These are phyloP conservation scores for Archips crataeganus DNA, from an alignment of 2,888 invertebrate species.

Conservation along the genomic window DNA sequence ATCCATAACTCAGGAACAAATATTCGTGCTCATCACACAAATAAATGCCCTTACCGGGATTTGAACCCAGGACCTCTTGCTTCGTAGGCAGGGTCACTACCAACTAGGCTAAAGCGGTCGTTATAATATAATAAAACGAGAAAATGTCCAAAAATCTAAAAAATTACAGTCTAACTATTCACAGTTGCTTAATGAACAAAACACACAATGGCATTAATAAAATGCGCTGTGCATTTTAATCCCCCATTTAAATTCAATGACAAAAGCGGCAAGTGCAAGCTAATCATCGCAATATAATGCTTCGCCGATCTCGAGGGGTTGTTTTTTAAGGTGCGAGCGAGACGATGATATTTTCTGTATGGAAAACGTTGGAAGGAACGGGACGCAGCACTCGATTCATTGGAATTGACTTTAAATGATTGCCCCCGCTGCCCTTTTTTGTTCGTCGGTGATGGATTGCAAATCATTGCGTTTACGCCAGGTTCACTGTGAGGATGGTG, in stretches of 20 bases:
- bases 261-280: constrained; percentile 78
- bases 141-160: constrained; percentile 49
- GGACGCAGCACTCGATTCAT: constrained; percentile 67
- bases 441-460: constrained; percentile 80
- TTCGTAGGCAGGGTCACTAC: too few relatives aligned
- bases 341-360: constrained; percentile 51
- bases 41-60: too few relatives aligned
- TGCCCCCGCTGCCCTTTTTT: constrained; percentile 74
- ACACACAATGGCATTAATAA: constrained; percentile 81
- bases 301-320: constrained; percentile 71
- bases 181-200: constrained; percentile 78
- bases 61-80: too few relatives aligned
- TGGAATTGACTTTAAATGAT: constrained; percentile 85
- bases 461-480: constrained; percentile 70
- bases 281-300: constrained; percentile 86
- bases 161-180: constrained; percentile 10
- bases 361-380: constrained; percentile 51
- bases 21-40: too few relatives aligned
- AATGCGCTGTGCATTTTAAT: constrained; percentile 78
- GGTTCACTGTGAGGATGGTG: constrained; percentile 49
- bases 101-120: too few relatives aligned
- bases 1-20: too few relatives aligned
- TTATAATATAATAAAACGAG: too few relatives aligned
- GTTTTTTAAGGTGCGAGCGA: constrained; percentile 67
- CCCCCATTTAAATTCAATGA: constrained; percentile 85